Percentiles rank a stretch among this genome's conserved stretches.
Conservation (phyloP, 2,113 vertebrate species). For the human (Homo sapiens) region DNA sequence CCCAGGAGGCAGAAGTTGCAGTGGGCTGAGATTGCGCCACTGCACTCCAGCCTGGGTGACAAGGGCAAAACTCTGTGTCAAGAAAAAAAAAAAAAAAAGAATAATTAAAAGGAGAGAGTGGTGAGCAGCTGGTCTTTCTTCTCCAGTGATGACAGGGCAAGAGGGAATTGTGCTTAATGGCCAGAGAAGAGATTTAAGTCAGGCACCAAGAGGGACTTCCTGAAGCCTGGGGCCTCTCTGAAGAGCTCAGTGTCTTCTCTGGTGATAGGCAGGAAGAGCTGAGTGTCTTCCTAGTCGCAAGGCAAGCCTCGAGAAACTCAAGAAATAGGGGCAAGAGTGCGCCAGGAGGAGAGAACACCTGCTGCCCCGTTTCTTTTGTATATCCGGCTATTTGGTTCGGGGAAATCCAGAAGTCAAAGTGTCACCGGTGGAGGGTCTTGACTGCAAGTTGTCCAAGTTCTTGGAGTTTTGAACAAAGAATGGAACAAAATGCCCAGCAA, state of each 20-base stretch:
- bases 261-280: neutral
- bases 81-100: too few relatives aligned
- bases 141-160: neutral
- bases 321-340: neutral
- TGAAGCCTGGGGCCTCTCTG: neutral
- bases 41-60: too few relatives aligned
- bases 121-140: constrained; percentile 24
- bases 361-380: neutral
- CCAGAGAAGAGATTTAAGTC: neutral
- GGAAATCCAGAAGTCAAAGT: neutral
- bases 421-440: too few relatives aligned
- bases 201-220: neutral
- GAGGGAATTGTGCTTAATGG: neutral
- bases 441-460: too few relatives aligned
- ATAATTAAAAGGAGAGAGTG: neutral
- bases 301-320: neutral
- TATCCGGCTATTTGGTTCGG: neutral
- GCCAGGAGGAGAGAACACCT: neutral
- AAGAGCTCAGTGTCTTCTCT: neutral
- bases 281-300: neutral
- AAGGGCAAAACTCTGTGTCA: too few relatives aligned
- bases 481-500: too few relatives aligned
- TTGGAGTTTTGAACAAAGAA: too few relatives aligned
- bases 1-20: too few relatives aligned
- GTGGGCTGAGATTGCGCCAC: too few relatives aligned